Evolutionary conservation across 2,888 invertebrate genomes (phyloP), one percentile per base, ranked within the genome.

Genomic region (Caenorhabditis japonica): DNA sequence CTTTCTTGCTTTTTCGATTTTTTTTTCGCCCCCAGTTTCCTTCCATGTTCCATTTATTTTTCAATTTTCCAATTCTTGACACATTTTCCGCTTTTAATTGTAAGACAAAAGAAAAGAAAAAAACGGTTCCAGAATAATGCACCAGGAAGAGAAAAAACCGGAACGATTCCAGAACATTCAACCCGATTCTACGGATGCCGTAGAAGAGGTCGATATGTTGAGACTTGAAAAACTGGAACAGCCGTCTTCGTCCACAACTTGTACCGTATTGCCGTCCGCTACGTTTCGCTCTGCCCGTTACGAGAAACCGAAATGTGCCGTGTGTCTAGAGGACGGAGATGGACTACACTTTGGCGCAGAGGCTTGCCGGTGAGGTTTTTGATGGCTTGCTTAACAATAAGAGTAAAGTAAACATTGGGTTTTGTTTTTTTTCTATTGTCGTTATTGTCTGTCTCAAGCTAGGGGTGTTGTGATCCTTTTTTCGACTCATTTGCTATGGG

Each of bases 281-380:
- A 49, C 51, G n/a, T n/a, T 23, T 25, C 60, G 0, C 15, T 34
- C 17, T 21, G 33, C 21, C 5, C 39, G 21, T n/a, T 64, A 33
- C 13, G 62, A 58, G 10, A 71, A 71, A 23, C 56, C 59, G 4
- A 59, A 59, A 23, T 72, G 72, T 41, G 41, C 72, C 5, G 46
- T 72, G 19, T 72, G 72, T 21, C 19, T 47, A 41, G 72, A 72
- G 25, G 55, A 41, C 23, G 64, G 72, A 38, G 64, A 66, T 53
- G 72, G 72, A 30, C 47, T 55, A 7, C 72, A 72, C 30, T 72
- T 72, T 49, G 72, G 72, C 15, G 66, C 66, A 19, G 66, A 72
- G 19, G 72, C 72, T 12, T 72, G 72, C 52, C 46, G 72, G 75
- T 75, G 34, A 56, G 47, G 23, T 46, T 12, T 46, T 5, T 46